A percentile compares a stretch with the other conserved stretches of the same genome.
These are phyloP conservation scores for Drosophila birchii DNA, from an alignment of 2,888 invertebrate species.

Conservation along the genomic window DNA sequence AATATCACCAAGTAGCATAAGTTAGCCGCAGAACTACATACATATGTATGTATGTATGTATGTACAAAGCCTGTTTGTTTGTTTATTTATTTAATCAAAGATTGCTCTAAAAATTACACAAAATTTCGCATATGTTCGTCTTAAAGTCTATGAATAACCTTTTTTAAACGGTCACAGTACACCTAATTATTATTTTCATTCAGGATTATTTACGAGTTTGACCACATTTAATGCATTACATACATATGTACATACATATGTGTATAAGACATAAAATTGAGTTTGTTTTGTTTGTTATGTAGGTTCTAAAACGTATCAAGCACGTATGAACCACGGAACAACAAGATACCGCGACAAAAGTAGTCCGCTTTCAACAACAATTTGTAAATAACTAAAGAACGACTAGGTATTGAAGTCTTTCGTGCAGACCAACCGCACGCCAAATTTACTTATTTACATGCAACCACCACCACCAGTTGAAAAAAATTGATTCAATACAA, in stretches of 20 bases:
- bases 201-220: no score
- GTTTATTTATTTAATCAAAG: neutral
- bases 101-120: neutral
- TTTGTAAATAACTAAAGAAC: conserved; percentile 81
- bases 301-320: conserved; percentile 40
- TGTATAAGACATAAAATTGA: neutral
- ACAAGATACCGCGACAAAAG: conserved; percentile 48
- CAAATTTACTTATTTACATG: neutral
- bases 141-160: neutral
- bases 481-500: neutral
- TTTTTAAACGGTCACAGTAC: neutral
- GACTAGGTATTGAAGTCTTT: conserved; percentile 70
- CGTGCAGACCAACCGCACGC: conserved; percentile 31
- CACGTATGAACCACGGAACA: conserved; percentile 14
- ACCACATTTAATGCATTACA: neutral
- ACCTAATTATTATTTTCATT: neutral
- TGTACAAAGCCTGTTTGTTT: neutral
- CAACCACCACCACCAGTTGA: conserved; percentile 3
- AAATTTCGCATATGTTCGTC: neutral
- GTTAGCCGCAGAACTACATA: neutral
- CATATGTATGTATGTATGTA: no score
- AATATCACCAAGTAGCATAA: no score
- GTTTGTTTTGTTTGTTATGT: neutral
- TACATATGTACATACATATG: neutral
- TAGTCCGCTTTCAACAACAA: conserved; percentile 55